Conservation (phyloP, 92 coral and sea anemone genomes). For the Umimayanthus kanabou region DNA sequence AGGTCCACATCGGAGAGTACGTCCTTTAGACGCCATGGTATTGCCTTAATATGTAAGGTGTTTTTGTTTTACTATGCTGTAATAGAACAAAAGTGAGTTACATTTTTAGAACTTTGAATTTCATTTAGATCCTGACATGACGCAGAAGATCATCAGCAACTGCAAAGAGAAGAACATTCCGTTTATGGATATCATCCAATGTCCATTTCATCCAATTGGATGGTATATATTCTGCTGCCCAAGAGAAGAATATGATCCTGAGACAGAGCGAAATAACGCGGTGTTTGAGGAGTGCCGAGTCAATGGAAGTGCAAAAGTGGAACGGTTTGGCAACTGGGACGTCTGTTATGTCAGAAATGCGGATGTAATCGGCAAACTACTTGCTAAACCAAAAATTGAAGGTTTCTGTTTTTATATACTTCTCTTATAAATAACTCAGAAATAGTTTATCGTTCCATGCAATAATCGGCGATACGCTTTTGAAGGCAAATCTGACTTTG, state of each 20-base stretch:
- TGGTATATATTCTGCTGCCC: slow-evolving; percentile 10
- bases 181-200: slow-evolving; percentile 8
- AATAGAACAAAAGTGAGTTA: background rate
- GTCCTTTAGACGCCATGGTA: too few relatives aligned
- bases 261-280: background rate
- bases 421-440: too few relatives aligned
- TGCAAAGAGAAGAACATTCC: slow-evolving; percentile 2
- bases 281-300: background rate
- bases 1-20: too few relatives aligned
- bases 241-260: background rate
- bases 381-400: background rate
- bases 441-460: too few relatives aligned
- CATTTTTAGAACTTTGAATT: background rate
- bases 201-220: slow-evolving; percentile 8
- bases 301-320: background rate
- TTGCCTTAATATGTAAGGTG: background rate
- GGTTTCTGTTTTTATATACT: background rate
- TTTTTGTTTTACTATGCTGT: too few relatives aligned
- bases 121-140: background rate
- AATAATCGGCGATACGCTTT: too few relatives aligned
- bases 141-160: background rate
- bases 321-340: background rate
- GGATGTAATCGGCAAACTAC: background rate
- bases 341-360: background rate
- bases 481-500: too few relatives aligned